Evolutionary conservation across 2,888 invertebrate species (phyloP).

Genomic region (Lydus trimaculatus): DNA sequence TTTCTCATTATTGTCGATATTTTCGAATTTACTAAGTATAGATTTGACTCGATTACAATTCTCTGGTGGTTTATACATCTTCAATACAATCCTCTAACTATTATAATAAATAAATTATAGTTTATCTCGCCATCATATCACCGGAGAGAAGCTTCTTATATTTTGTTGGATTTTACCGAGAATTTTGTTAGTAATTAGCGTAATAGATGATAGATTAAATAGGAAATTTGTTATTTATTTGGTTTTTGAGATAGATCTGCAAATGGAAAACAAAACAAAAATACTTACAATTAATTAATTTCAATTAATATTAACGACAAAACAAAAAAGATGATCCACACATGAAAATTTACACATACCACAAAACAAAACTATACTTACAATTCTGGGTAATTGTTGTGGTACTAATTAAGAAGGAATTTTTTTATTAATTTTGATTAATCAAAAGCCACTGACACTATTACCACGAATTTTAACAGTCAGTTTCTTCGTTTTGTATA

Average conservation of each 20-base stretch:
- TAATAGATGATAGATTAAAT: neutral
- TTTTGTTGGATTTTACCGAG: neutral
- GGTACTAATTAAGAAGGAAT: neutral
- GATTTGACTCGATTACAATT: constrained; percentile 66
- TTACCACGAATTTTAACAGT: neutral
- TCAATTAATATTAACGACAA: neutral
- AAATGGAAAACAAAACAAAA: neutral
- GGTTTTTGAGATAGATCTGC: neutral
- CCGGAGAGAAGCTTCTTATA: neutral
- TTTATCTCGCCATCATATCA: too few relatives aligned
- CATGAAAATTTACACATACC: neutral
- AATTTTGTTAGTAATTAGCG: constrained; percentile 3
- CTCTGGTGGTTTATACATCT: constrained; percentile 58
- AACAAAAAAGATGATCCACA: neutral
- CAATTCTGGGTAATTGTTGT: neutral
- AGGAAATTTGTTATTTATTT: neutral
- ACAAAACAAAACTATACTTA: neutral
- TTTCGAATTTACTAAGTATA: constrained; percentile 71
- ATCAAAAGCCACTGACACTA: neutral
- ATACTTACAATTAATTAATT: constrained; percentile 2
- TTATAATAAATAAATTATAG: too few relatives aligned
- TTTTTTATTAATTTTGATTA: neutral
- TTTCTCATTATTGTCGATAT: constrained; percentile 44
- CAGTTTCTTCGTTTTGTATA: neutral
- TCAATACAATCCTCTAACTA: neutral